Evolutionary conservation across 2,113 vertebrate genomes (phyloP).

Genomic region (Stegastes partitus): DNA sequence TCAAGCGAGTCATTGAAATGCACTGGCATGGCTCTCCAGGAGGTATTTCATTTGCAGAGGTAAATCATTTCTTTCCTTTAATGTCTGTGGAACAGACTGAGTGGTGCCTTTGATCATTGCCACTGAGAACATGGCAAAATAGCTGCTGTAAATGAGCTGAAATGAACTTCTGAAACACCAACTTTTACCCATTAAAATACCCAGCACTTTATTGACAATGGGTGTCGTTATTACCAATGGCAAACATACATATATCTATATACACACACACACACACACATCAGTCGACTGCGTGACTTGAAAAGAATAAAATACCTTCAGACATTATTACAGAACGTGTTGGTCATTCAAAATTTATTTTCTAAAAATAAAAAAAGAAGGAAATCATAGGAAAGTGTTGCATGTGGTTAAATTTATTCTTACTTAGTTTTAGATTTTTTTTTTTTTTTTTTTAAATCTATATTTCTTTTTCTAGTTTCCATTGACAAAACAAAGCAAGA

Average conservation of each 20-base stretch:
- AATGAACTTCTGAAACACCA: slow-evolving; percentile 49
- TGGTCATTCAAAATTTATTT: neutral
- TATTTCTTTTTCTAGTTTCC: slow-evolving; percentile 16
- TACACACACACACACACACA: too few species aligned
- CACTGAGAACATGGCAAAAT: slow-evolving; percentile 57
- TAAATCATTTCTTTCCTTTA: slow-evolving; percentile 77
- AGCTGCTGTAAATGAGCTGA: slow-evolving; percentile 51
- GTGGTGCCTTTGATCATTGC: slow-evolving; percentile 77
- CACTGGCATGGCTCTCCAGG: slow-evolving; percentile 61
- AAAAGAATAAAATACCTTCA: neutral
- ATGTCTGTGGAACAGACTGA: slow-evolving; percentile 63
- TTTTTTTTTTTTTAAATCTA: neutral
- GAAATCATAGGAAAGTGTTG: too few species aligned
- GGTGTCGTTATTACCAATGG: slow-evolving; percentile 28
- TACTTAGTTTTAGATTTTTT: too few species aligned
- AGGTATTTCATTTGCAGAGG: slow-evolving; percentile 77
- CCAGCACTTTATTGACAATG: slow-evolving; percentile 23
- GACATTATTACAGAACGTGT: neutral
- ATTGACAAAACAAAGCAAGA: slow-evolving; percentile 27
- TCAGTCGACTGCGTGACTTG: too few species aligned
- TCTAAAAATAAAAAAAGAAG: too few species aligned
- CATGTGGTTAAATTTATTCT: too few species aligned
- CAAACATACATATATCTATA: too few species aligned
- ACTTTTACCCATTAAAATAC: slow-evolving; percentile 47
- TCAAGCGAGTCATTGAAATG: slow-evolving; percentile 68